These are phyloP conservation scores for Lophotis ruficrista DNA, from an alignment of 2,113 vertebrate species.

Conservation along the genomic window DNA sequence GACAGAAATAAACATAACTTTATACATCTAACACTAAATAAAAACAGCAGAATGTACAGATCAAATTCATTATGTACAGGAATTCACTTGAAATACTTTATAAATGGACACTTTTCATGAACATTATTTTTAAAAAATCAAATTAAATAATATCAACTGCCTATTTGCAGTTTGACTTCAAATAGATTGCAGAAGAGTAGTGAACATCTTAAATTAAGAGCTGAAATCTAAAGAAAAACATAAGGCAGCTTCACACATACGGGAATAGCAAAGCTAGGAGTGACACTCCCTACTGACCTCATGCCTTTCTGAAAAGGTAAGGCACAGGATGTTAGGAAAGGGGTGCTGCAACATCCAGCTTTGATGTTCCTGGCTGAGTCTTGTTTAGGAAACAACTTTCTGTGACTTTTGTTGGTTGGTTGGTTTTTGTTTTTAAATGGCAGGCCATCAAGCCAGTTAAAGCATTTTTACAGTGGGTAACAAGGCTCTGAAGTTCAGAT, in stretches of 20 bases:
- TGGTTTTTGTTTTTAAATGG: neutral
- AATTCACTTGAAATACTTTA: slow-evolving; percentile 28
- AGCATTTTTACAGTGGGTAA: neutral
- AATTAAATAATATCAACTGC: neutral
- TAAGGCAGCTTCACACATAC: neutral
- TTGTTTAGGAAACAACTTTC: neutral
- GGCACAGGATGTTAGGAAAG: neutral
- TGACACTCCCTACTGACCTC: neutral
- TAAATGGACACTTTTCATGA: neutral
- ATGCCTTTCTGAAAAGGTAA: neutral
- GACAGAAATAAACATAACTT: slow-evolving; percentile 33
- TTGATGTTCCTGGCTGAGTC: neutral
- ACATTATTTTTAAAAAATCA: neutral
- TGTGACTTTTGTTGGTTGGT: neutral
- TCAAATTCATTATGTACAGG: slow-evolving; percentile 41
- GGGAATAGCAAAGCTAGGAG: neutral
- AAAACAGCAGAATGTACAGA: slow-evolving; percentile 58
- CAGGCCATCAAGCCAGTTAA: neutral
- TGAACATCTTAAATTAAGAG: neutral
- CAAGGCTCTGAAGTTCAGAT: neutral
- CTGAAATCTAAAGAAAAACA: neutral
- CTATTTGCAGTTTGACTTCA: neutral
- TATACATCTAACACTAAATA: slow-evolving; percentile 52
- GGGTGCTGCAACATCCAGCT: neutral
- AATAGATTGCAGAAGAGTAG: neutral